phyloP scores from a whole-genome alignment of 2,113 vertebrate species.

The Casuarius casuarius region DNA sequence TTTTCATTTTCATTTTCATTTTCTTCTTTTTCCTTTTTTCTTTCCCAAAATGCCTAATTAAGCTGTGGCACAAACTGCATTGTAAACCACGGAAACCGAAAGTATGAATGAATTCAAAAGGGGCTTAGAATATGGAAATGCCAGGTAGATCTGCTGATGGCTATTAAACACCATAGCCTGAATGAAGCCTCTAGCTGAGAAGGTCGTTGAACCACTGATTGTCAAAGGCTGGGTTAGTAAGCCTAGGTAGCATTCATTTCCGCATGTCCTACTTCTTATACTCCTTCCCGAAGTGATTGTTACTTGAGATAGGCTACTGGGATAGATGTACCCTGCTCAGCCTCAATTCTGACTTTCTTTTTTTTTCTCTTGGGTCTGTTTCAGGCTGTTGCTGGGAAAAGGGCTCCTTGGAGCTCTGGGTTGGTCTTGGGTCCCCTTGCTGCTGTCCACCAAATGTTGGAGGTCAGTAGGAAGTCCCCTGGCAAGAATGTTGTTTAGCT shows the following conservation, averaged over 20 bases:
- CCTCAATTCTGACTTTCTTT: rapidly evolving
- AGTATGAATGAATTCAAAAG: neutral
- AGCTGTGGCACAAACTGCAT: rapidly evolving
- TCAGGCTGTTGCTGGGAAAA: neutral
- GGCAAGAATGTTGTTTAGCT: neutral
- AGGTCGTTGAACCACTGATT: neutral
- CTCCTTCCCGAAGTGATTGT: neutral
- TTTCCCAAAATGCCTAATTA: neutral
- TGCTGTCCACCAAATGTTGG: neutral
- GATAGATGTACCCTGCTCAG: neutral
- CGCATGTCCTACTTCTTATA: neutral
- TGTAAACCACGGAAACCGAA: neutral
- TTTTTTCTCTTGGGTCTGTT: neutral
- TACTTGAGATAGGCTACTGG: neutral
- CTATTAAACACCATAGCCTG: neutral
- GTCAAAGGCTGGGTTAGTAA: neutral
- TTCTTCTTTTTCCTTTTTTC: too few species aligned
- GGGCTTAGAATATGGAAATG: neutral
- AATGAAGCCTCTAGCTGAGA: neutral
- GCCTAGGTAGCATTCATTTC: neutral
- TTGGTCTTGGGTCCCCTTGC: neutral
- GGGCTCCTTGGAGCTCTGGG: neutral
- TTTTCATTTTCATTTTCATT: neutral
- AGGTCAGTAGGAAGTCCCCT: neutral
- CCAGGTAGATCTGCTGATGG: neutral